Evolutionary conservation across 2,888 invertebrate genomes (phyloP).

Genomic region (Drosophila merina): DNA sequence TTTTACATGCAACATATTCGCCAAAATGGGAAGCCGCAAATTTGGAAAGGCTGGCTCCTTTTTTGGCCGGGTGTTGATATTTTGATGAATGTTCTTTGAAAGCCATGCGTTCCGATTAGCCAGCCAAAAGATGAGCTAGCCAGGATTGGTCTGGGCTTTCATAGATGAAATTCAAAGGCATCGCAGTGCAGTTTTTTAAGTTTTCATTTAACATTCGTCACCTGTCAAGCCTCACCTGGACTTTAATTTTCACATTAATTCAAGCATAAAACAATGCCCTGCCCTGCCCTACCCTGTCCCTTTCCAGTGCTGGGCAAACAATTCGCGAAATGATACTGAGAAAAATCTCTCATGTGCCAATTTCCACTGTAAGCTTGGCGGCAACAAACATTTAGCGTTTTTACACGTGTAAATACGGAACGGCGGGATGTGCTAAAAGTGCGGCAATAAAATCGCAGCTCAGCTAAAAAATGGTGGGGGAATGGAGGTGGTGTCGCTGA

Average conservation of each 20-base stretch:
- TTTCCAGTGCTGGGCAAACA: not conserved
- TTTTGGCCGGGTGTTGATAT: slow-evolving; percentile 65
- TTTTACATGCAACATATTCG: slow-evolving; percentile 61
- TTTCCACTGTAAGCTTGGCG: slow-evolving; percentile 49
- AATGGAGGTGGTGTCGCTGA: slow-evolving; percentile 16
- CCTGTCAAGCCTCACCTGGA: slow-evolving; percentile 1
- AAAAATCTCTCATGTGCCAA: slow-evolving; percentile 46
- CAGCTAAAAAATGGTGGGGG: slow-evolving; percentile 1
- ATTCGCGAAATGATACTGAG: slow-evolving; percentile 15
- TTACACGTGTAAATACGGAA: slow-evolving; percentile 50
- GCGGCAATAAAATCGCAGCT: slow-evolving; percentile 65
- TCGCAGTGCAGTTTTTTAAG: too few relatives aligned
- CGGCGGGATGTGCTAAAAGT: slow-evolving; percentile 64
- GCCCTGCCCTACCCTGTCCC: not conserved
- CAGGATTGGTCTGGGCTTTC: not conserved
- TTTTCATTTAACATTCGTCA: not conserved
- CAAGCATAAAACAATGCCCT: slow-evolving; percentile 25
- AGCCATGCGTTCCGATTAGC: slow-evolving; percentile 15
- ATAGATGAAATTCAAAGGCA: not conserved
- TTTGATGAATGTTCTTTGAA: slow-evolving; percentile 65
- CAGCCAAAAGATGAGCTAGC: slow-evolving; percentile 8
- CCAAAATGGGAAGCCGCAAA: slow-evolving; percentile 34
- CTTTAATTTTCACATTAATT: slow-evolving; percentile 34
- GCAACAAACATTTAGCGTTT: slow-evolving; percentile 38
- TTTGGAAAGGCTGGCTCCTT: slow-evolving; percentile 73